Evolutionary conservation across 2,113 vertebrate genomes (phyloP).

Genomic region (Protomyctophum bolini): DNA sequence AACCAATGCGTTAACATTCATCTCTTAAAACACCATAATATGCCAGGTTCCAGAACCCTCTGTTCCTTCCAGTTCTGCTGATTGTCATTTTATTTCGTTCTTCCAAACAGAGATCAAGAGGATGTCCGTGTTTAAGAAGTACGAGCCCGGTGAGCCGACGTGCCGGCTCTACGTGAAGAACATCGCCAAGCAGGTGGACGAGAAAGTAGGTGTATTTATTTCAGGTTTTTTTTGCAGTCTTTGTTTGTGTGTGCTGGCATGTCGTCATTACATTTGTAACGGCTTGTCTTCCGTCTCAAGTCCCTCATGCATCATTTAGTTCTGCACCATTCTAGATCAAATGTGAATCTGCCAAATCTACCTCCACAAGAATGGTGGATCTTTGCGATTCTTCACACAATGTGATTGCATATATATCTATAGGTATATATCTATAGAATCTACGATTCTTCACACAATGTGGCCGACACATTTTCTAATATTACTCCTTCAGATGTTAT

Average conservation of each 20-base stretch:
- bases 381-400: too few species aligned
- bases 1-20: too few species aligned
- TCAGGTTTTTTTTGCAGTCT: neutral
- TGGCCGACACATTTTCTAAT: too few species aligned
- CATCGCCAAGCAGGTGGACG: conserved; percentile 93
- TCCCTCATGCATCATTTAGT: conserved; percentile 1
- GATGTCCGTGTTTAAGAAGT: conserved; percentile 95
- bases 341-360: neutral
- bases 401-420: too few species aligned
- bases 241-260: conserved; percentile 5
- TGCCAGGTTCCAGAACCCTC: too few species aligned
- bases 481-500: too few species aligned
- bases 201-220: conserved; percentile 83
- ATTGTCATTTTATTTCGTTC: conserved; percentile 9
- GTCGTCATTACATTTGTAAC: neutral
- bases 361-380: neutral
- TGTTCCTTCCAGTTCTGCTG: too few species aligned
- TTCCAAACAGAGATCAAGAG: conserved; percentile 90
- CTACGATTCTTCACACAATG: too few species aligned
- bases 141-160: conserved; percentile 93
- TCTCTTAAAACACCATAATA: too few species aligned
- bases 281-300: conserved; percentile 5
- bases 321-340: neutral
- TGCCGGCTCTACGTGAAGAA: conserved; percentile 98
- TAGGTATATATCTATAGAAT: too few species aligned